Conservation (phyloP, 2,797 vertebrate species). For the Sebastes itinus region DNA sequence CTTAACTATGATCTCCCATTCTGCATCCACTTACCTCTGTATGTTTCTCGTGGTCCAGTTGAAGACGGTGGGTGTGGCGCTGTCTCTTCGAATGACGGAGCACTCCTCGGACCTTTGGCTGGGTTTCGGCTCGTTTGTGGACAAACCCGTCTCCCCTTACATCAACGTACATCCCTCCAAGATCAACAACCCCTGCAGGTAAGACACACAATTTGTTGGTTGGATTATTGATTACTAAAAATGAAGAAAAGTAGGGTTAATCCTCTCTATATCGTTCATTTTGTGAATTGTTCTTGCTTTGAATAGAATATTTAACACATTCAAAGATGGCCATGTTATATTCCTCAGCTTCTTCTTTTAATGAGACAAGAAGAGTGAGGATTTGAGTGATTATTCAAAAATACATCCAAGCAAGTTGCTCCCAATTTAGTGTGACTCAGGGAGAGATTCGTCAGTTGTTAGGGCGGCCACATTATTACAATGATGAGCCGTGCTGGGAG, state of each 20-base stretch:
- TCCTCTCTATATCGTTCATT: neutral
- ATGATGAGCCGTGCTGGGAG: neutral
- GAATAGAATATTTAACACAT: neutral
- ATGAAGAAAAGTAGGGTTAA: neutral
- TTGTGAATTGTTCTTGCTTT: neutral
- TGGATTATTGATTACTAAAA: neutral
- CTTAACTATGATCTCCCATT: neutral
- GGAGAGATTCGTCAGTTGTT: constrained; percentile 5
- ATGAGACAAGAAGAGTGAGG: neutral
- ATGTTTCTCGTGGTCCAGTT: constrained; percentile 69
- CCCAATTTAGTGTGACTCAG: constrained; percentile 19
- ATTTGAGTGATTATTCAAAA: neutral
- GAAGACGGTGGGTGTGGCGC: constrained; percentile 91
- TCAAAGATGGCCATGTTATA: neutral
- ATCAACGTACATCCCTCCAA: constrained; percentile 95
- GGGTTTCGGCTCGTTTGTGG: constrained; percentile 97
- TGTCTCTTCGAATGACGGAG: constrained; percentile 91
- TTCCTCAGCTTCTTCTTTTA: neutral
- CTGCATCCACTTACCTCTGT: neutral
- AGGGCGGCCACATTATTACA: neutral
- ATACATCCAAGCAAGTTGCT: neutral
- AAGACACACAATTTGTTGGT: neutral
- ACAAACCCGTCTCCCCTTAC: constrained; percentile 98
- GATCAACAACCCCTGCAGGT: constrained; percentile 98
- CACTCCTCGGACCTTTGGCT: constrained; percentile 93